Conservation (phyloP, 2,113 vertebrate species). For the Heteronetta atricapilla region DNA sequence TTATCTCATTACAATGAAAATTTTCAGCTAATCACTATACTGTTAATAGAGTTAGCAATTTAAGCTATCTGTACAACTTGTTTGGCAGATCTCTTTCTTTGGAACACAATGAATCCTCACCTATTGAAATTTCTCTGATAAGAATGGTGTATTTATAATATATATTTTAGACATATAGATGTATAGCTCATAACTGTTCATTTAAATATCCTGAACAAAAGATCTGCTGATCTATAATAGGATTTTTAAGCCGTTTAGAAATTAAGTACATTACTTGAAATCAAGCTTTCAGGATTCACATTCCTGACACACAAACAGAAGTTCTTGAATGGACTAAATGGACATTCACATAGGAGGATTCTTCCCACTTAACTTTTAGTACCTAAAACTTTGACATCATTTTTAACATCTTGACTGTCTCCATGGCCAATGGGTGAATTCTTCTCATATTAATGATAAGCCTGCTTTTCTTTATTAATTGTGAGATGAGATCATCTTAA, state of each 20-base stretch:
- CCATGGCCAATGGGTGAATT: not conserved
- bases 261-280: not conserved
- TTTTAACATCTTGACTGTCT: not conserved
- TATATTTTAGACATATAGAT: not conserved
- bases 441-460: not conserved
- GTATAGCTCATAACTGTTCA: not conserved
- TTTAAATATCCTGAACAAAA: not conserved
- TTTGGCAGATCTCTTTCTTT: not conserved
- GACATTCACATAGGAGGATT: not conserved
- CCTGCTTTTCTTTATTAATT: not conserved
- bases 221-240: not conserved
- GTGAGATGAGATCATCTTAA: not conserved
- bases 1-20: not conserved
- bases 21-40: not conserved
- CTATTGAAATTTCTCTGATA: not conserved
- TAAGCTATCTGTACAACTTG: not conserved
- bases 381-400: not conserved
- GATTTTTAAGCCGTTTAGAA: not conserved
- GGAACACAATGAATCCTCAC: not conserved
- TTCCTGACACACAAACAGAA: not conserved
- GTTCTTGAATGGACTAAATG: not conserved
- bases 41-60: not conserved
- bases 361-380: not conserved
- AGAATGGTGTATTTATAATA: not conserved
- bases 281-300: not conserved